Base-by-base conservation (phyloP, 1,140 invertebrate species). In the Drosophila gunungcola region DNA sequence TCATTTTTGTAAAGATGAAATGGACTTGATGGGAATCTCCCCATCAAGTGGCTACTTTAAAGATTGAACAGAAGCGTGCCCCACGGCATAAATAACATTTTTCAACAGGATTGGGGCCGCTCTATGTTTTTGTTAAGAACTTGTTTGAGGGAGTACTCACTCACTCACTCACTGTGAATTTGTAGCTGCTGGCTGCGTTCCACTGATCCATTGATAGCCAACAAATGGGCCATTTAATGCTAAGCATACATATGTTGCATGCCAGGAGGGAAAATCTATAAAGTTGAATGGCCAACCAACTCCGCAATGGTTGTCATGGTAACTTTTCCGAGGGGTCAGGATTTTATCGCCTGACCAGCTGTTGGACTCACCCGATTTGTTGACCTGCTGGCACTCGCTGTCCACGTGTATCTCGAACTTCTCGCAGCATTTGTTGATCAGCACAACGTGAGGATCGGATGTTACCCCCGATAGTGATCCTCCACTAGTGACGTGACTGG, bases 381-480 rank as follows among this genome's bases (percentile, higher is more conserved):
- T 93, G 4, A 95, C 92, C 69, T 94, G 92, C 76, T 93, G 94
- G 90, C 96, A 97, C 60, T 92, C 91, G 39, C 93, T 93, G 70
- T 96, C 95, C n/a, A 96, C 90, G 77, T 96, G 94, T 32, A 97
- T 90, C 91, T 97, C 95, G 70, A 95, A 93, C 16, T 92, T 90
- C 82, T 95, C 95, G 92, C 96, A 97, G 91, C 96, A 97, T 93
- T 97, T 97, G 69, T 96, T 95, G 48, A 96, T 93, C 73, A 92
- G 32, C 51, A 88, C 79, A 29, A 80, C 6, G 38, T 52, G 38
- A 42, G 80, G 41, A 70, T 88, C 83, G n/a, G 41, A 13, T 12
- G 27, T 34, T 13, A 27, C 13, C 10, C 46, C 29, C 41, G 43
- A 38, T 32, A 58, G 16, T 9, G 73, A 48, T 48, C 58, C 57